Evolutionary conservation across 1,140 invertebrate species (phyloP), one percentile per base, ranked within the genome.

Genomic region (Sipha flava): DNA sequence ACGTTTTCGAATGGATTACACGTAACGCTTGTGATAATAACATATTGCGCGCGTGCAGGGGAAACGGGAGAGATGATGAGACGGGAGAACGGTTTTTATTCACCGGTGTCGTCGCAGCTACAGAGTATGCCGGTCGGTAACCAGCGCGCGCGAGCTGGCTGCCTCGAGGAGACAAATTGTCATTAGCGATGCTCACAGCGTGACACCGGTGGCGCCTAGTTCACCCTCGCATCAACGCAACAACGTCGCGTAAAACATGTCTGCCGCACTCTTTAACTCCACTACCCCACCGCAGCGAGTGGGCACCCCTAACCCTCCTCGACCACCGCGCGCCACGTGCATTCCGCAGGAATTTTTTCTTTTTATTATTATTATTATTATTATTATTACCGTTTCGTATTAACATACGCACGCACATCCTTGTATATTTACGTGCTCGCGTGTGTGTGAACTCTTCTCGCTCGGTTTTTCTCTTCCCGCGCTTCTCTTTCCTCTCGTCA

Each of bases 121-220:
- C 3, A 26, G 29, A 0, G 6, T 26, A 9, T 18, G 16, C 23
- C 64, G 64, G 64, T 40, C 34, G n/a, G 62, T 21, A n/a, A n/a
- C 12, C 64, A 40, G 23, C 62, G n/a, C 18, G n/a, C 34, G 10
- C 40, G 16, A 6, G 40, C 21, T 68, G 40, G 49, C n/a, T 54
- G 34, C n/a, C 52, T 6, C n/a, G 73, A 57, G 34, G 29, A 57
- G 73, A 77, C 72, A 77, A 59, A 77, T 77, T 77, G 73, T 77
- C 73, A 77, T 77, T 77, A 77, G 73, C 34, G 73, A 59, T 52
- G 73, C 49, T 77, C 73, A 59, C 73, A 77, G 73, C 73, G 73
- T 77, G 73, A 77, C 73, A 77, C 34, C n/a, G 54, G 52, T 77
- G 73, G 73, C 73, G 73, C 73, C 73, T 77, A 40, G 73, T 59